Base-by-base conservation (phyloP, 2,113 vertebrate species). In the Nyctereutes procyonoides region DNA sequence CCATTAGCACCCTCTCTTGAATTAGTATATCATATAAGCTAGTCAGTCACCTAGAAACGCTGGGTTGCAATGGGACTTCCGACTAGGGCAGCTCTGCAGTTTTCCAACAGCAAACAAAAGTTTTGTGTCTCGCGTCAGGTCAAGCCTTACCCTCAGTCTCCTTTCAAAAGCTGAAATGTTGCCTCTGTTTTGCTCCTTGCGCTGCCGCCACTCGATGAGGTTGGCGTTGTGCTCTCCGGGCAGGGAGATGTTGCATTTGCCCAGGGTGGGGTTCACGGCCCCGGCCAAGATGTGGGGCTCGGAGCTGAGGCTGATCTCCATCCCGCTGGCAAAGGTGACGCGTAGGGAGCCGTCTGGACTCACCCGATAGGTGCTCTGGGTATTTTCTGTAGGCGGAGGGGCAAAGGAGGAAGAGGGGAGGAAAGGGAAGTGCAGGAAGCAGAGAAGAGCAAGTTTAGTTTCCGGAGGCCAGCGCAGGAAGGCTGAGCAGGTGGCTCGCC, bases 131-230 rank as follows among this genome's bases (percentile, higher is more conserved):
- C 60, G 32, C 73, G 84, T 87, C 81, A 93, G 88, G 73, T 97
- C 94, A 97, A 98, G 73, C n/a, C 98, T 99, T 99, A 99, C 99
- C 99, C 99, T 98, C 88, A 99, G 99, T 88, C 99, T 98, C 97
- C 99, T 99, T 97, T 99, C 99, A 94, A 99, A 99, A 0, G 99
- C 99, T 51, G 99, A 99, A 98, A 99, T 98, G 98, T 99, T 99
- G 80, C 99, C 99, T 98, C 99, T 99, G 98, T 99, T 99, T 98
- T 99, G 99, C 95, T 99, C 99, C 92, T 99, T 99, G 96, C 99
- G 99, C 98, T 99, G 99, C 96, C 99, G 98, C 99, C 99, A 99
- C 98, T 99, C 99, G 43, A 99, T 99, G 89, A 99, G 99, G 98
- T 99, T 99, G 77, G 99, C 99, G 88, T 99, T 99, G 87, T 99